Evolutionary conservation across 2,113 vertebrate genomes (phyloP).

Genomic region (Rhynchomys soricoides): DNA sequence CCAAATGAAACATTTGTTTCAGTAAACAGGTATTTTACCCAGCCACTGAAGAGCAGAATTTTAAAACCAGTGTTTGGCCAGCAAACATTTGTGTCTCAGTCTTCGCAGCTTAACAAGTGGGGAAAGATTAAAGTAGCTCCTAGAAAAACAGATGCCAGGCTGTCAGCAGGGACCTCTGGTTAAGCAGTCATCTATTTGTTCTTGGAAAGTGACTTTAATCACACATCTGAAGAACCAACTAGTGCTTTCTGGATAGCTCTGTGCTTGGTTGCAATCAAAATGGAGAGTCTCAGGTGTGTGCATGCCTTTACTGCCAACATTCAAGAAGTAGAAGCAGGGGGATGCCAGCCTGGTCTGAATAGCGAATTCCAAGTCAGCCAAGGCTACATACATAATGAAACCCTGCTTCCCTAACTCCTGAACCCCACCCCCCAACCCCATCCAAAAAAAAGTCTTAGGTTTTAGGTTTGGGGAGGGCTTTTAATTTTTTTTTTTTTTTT

Average conservation of each 20-base stretch:
- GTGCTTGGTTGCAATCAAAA: background rate
- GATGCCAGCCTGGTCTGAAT: background rate
- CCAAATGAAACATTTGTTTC: slow-evolving; percentile 74
- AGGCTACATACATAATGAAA: background rate
- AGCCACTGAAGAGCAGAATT: slow-evolving; percentile 28
- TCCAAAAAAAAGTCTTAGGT: background rate
- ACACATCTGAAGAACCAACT: background rate
- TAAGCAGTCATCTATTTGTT: slow-evolving; percentile 1
- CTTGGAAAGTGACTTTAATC: background rate
- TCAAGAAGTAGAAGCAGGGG: background rate
- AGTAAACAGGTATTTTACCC: slow-evolving; percentile 77
- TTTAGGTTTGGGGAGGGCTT: background rate
- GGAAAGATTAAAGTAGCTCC: slow-evolving; percentile 63
- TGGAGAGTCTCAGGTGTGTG: background rate
- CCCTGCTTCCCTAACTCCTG: background rate
- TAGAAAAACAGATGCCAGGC: slow-evolving; percentile 57
- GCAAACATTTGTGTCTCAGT: slow-evolving; percentile 78
- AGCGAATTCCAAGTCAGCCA: background rate
- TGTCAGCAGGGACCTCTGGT: background rate
- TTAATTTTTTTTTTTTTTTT: too few species aligned
- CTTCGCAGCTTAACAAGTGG: slow-evolving; percentile 61
- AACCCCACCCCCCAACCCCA: too few species aligned
- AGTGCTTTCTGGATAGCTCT: background rate
- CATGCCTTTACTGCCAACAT: background rate
- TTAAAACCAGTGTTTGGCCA: slow-evolving; percentile 76